Base-by-base conservation (phyloP, 2,113 vertebrate genomes). In the Eupsittula cactorum region DNA sequence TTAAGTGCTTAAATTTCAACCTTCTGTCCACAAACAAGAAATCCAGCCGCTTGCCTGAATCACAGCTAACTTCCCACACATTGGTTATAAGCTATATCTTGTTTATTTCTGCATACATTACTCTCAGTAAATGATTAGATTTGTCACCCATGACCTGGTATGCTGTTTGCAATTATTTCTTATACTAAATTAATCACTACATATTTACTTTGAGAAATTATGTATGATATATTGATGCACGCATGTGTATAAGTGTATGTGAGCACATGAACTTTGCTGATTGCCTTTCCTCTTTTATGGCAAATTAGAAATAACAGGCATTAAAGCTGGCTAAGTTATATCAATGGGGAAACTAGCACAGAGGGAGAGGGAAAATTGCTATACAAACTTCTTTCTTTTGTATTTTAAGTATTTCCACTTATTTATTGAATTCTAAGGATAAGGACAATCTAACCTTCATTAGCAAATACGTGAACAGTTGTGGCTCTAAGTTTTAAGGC, bases 151-250 rank as follows among this genome's bases (percentile, higher is more conserved):
- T 95, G 93, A 94, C 95, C 95, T 92, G 31, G 28, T 92, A 96
- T 92, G 95, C 92, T 97, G 96, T 87, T 96, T 85, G 95, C 90
- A 96, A 96, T 96, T 97, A 97, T 94, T 92, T 96, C 93, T 96
- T 86, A 64, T 93, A 95, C 94, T 86, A 94, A 96, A 95, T 96
- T 96, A 95, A 95, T 93, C 91, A 82, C 88, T 82, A 64, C 67
- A 52, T 95, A 92, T 94, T 97, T 96, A 65, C 88, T 96, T 89
- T 84, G 93, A 96, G 95, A 92, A 90, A 93, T 95, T 91, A 64
- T 69, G 57, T 91, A 79, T 65, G 84, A 91, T 96, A 8, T 28
- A 82, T 82, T 6, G 11, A 69, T 1, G 44, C 83, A 83, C 0
- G 67, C 63, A 19, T 86, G 93, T 85, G 88, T 14, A 16, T 10